phyloP scores from a whole-genome alignment of 2,113 vertebrate genomes.

The Tetrax tetrax region DNA sequence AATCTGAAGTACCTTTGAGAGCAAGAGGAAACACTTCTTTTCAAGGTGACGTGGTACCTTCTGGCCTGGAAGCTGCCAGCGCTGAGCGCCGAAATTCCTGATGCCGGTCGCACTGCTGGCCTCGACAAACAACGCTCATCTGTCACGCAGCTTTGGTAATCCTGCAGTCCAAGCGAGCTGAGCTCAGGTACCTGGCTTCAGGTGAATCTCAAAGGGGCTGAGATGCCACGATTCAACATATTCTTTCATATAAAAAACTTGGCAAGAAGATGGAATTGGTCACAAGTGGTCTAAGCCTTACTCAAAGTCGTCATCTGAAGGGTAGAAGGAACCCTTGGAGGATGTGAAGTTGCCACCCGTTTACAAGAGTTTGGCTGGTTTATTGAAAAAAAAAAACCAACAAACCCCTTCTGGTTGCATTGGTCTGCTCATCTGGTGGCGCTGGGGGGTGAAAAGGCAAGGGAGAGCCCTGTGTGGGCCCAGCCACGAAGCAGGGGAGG shows the following conservation, averaged over 20 bases:
- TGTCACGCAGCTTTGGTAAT: not conserved
- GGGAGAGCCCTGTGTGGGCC: not conserved
- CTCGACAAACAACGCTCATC: not conserved
- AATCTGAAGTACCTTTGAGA: not conserved
- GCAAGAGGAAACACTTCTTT: not conserved
- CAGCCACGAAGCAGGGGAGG: not conserved
- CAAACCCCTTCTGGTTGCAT: not conserved
- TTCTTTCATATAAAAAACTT: not conserved
- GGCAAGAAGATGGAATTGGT: not conserved
- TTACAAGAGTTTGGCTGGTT: not conserved
- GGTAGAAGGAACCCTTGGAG: not conserved
- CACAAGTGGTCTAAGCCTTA: not conserved
- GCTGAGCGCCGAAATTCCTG: accelerated
- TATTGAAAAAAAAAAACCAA: not conserved
- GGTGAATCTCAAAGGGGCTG: not conserved
- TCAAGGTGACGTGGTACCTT: not conserved
- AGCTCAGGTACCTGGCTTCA: not conserved
- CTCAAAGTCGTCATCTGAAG: not conserved
- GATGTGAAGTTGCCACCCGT: not conserved
- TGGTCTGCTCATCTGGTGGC: not conserved
- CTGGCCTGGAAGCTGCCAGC: not conserved
- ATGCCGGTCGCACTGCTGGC: accelerated
- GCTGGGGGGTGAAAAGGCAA: not conserved
- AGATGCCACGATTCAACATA: not conserved
- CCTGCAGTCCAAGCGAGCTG: not conserved